Evolutionary conservation across 1,140 invertebrate species (phyloP).

Genomic region (Cotesia vestalis): DNA sequence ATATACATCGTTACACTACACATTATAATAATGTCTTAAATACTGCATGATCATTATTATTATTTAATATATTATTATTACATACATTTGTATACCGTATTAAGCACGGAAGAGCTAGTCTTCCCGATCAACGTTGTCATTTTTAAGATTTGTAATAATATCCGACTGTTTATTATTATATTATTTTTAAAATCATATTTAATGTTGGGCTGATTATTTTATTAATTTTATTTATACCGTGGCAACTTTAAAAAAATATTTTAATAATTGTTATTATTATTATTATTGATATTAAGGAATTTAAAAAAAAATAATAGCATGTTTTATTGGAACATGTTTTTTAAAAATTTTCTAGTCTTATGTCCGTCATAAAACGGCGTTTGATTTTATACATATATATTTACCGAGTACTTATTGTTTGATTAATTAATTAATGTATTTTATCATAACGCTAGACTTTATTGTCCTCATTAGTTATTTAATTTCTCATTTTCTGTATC

Average conservation of each 20-base stretch:
- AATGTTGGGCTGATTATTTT: no score
- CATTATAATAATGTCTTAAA: neutral
- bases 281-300: neutral
- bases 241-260: neutral
- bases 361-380: neutral
- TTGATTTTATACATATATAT: constrained; percentile 14
- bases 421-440: constrained; percentile 16
- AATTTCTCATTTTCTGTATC: constrained; percentile 3
- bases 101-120: constrained; percentile 26
- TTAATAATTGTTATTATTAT: constrained; percentile 14
- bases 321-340: constrained; percentile 18
- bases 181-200: neutral
- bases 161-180: neutral
- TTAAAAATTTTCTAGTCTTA: constrained; percentile 29
- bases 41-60: constrained; percentile 3
- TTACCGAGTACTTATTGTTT: constrained; percentile 23
- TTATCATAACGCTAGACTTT: neutral
- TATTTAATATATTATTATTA: constrained; percentile 17
- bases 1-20: neutral
- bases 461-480: neutral
- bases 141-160: constrained; percentile 2
- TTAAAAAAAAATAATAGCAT: no score
- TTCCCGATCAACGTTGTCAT: constrained; percentile 9
- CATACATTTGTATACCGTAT: constrained; percentile 13
- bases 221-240: constrained; percentile 4